phyloP scores from a whole-genome alignment of 2,797 vertebrate species.

The Thripadectes ignobilis region DNA sequence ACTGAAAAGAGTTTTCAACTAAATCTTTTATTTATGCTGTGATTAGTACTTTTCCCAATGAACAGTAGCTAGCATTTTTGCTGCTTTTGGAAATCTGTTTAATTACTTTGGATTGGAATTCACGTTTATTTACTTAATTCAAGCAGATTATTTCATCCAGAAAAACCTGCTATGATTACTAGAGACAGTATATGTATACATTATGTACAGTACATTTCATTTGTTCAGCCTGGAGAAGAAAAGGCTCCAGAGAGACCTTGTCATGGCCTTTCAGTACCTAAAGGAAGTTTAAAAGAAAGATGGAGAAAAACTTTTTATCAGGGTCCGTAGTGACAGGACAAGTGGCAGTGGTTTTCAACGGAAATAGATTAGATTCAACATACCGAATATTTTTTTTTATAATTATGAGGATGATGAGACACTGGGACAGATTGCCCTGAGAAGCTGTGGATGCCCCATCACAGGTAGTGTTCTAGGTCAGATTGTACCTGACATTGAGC shows the following conservation, averaged over 20 bases:
- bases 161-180: neutral
- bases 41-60: neutral
- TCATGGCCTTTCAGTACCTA: neutral
- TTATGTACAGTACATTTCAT: neutral
- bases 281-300: neutral
- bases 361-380: neutral
- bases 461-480: neutral
- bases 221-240: neutral
- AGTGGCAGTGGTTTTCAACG: neutral
- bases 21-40: neutral
- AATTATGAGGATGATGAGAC: neutral
- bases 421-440: neutral
- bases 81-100: neutral
- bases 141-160: neutral
- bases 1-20: neutral
- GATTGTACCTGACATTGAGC: rapidly evolving
- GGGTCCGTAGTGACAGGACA: neutral
- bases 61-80: neutral
- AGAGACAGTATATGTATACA: neutral
- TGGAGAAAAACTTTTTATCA: neutral
- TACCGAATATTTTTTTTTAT: neutral
- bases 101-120: neutral
- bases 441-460: neutral
- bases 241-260: neutral
- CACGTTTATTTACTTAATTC: neutral